Conservation (phyloP, 1,140 invertebrate genomes). For the Trichonephila clavata region DNA sequence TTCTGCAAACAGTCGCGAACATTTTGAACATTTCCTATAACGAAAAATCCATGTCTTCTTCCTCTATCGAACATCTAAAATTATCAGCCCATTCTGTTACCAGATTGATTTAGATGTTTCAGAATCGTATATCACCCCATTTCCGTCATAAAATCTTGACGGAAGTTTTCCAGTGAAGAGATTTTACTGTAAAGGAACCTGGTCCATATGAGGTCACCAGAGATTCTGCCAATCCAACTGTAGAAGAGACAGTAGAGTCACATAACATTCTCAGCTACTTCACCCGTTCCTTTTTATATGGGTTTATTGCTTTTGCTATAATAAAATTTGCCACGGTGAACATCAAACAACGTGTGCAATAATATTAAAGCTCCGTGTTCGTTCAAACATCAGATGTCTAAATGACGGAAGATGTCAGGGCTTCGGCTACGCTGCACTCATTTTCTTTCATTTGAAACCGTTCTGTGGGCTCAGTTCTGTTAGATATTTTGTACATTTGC, state of each 20-base stretch:
- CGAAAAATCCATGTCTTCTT: no score
- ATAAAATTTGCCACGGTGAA: background rate
- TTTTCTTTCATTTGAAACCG: background rate
- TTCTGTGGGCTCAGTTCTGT: no score
- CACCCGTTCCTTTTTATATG: background rate
- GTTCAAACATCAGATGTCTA: background rate
- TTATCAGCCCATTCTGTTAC: background rate
- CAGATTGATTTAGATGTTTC: background rate
- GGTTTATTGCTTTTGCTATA: background rate
- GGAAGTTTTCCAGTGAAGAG: background rate
- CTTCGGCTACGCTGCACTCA: background rate
- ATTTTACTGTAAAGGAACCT: background rate
- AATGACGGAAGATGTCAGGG: slow-evolving; percentile 25
- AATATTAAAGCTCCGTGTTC: background rate
- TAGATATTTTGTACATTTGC: background rate
- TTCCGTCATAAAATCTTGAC: slow-evolving; percentile 22
- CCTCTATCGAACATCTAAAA: background rate
- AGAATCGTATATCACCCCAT: background rate
- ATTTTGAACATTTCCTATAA: background rate
- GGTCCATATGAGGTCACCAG: background rate
- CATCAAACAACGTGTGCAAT: background rate
- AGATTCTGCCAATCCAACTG: background rate
- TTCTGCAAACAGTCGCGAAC: background rate
- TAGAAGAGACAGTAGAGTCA: background rate
- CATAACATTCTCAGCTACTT: background rate